Base-by-base conservation (phyloP, 2,797 vertebrate genomes). In the Rhinogobio ventralis region DNA sequence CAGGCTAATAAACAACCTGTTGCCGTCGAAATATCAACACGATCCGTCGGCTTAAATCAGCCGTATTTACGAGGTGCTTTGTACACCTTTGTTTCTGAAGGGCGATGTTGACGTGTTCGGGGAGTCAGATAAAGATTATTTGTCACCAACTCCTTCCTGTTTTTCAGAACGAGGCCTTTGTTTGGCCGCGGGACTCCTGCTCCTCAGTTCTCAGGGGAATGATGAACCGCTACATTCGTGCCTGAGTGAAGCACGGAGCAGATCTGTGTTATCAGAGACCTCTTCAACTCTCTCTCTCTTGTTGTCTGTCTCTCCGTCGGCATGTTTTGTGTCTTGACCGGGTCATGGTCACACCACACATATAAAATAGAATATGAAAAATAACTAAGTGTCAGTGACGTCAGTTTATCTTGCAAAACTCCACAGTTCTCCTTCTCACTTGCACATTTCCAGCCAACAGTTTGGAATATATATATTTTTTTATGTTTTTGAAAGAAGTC, bases 91-190 rank as follows among this genome's bases (percentile, higher is more conserved):
- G 97, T 99, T 95, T 96, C 92, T 88, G 84, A 94, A 91, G 93
- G 96, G 96, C 94, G 91, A 95, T 91, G 93, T 95, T 99, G 98
- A 99, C 97, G 98, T 97, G 97, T 93, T 96, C 92, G 28, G 96
- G 96, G 96, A 97, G 96, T 96, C 96, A 97, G 96, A 96, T 97
- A 95, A 90, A 94, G 97, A 95, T 96, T 95, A 97, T 98, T 99
- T 99, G 97, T 99, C 98, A 99, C 98, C 97, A 97, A 96, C 94
- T 94, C 96, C 95, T 99, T 99, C 98, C 98, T 99, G 98, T 98
- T 99, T 96, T 99, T 98, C 93, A 96, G 95, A 94, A 92, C 86
- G 93, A 95, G 94, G 71, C 97, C 97, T 98, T 99, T 99, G 98
- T 99, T 98, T 97, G 94, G 96, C 95, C 94, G 94, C 93, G 49